phyloP scores from a whole-genome alignment of 2,888 invertebrate genomes.

The Rhyacophila evoluta region DNA sequence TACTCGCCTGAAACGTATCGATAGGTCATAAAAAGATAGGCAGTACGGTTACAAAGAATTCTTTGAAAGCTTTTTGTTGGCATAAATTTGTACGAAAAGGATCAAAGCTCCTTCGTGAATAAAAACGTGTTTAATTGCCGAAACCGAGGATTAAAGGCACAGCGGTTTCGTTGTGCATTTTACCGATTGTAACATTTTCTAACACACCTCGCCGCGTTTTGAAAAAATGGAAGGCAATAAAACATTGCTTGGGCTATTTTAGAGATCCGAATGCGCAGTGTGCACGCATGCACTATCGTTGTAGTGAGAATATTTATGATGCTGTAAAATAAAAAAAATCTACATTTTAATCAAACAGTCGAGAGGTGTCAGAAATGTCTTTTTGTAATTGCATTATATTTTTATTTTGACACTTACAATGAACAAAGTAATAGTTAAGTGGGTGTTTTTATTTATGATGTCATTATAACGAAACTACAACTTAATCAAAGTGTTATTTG shows the following conservation, averaged over 20 bases:
- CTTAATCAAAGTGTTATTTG: too few relatives aligned
- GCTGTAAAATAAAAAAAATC: slow-evolving; percentile 37
- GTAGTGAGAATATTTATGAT: slow-evolving; percentile 35
- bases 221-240: neutral
- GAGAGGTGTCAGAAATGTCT: neutral
- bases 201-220: slow-evolving; percentile 3
- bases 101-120: slow-evolving; percentile 45
- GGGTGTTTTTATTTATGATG: neutral
- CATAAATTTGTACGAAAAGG: slow-evolving; percentile 27
- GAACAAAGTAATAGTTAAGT: neutral
- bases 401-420: neutral
- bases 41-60: slow-evolving; percentile 34
- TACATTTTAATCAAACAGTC: slow-evolving; percentile 43
- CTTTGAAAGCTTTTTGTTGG: slow-evolving; percentile 45
- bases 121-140: slow-evolving; percentile 53
- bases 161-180: slow-evolving; percentile 22
- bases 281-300: neutral
- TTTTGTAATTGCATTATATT: slow-evolving; percentile 5
- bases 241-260: neutral
- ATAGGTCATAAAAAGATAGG: slow-evolving; percentile 48
- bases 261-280: neutral
- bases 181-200: neutral
- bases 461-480: too few relatives aligned
- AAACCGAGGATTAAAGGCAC: slow-evolving; percentile 48
- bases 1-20: slow-evolving; percentile 51